Evolutionary conservation across 2,888 invertebrate genomes (phyloP), one percentile per base, ranked within the genome.

Genomic region (Trachelus stipa): DNA sequence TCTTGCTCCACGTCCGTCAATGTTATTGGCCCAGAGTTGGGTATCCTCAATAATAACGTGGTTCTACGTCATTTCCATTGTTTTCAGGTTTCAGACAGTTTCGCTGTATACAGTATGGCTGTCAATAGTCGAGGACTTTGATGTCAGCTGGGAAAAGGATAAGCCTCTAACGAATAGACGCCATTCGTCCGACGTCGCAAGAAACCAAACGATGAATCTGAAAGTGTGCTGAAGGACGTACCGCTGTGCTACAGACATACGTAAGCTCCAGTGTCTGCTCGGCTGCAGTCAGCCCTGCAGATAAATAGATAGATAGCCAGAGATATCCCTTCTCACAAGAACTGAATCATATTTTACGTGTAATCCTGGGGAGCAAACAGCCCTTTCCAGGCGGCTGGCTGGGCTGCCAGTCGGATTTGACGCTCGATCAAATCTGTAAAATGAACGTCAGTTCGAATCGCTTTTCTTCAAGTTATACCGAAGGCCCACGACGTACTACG

Each of bases 361-460:
- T 56, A 56, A 56, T 56, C 56, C 56, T 9, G 23, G 23, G 15
- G 9, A 23, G 23, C 56, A 56, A 56, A 56, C 56, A 56, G 23
- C 56, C 9, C 56, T 15, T 40, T 6, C 40, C 40, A 15, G 6
- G 15, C 15, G 6, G 40, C 15, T 40, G 6, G 40, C 15, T 40
- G 15, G 40, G 40, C 15, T 73, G 68, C 73, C 77, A 68, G 68
- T 35, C 74, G 77, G 69, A 73, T 73, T 77, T 74, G 73, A 77
- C 77, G 74, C 69, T n/a, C n/a, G 77, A 77, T 77, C 73, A 77
- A 73, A 77, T 73, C 69, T 73, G 68, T 77, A 76, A 76, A 56
- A 56, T 56, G 56, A 56, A 56, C 56, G 56, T 23, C 56, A 23
- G 56, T 23, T 56, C 23, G 56, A 56, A 56, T 56, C 9, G 9